Conservation (phyloP, 2,888 invertebrate genomes). For the Capitulum mitella region DNA sequence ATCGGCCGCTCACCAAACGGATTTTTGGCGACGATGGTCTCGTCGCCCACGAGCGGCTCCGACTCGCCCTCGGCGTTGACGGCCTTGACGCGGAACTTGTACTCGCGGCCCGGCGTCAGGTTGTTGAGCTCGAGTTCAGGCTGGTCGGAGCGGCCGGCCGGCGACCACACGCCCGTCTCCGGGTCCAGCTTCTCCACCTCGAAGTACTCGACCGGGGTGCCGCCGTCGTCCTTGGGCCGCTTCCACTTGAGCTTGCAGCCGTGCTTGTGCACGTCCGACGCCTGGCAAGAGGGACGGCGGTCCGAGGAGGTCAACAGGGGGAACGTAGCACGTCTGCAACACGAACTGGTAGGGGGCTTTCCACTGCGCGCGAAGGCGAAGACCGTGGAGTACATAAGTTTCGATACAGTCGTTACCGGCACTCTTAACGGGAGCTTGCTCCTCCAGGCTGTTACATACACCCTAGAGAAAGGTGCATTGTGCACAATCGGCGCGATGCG, state of each 20-base stretch:
- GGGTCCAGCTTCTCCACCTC: slow-evolving; percentile 92
- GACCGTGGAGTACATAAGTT: too few species aligned
- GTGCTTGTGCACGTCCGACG: slow-evolving; percentile 81
- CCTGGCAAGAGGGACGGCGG: too few species aligned
- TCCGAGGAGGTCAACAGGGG: too few species aligned
- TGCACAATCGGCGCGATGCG: too few species aligned
- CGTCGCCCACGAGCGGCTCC: slow-evolving; percentile 77
- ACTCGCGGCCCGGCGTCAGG: slow-evolving; percentile 82
- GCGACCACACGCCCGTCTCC: slow-evolving; percentile 80
- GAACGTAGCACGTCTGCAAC: too few species aligned
- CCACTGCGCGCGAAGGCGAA: too few species aligned
- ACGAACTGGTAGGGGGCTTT: too few species aligned
- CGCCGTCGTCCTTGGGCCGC: slow-evolving; percentile 88
- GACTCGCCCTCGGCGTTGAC: slow-evolving; percentile 95
- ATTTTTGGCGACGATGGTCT: slow-evolving; percentile 89
- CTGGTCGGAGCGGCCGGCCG: slow-evolving; percentile 65
- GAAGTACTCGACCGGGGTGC: slow-evolving; percentile 89
- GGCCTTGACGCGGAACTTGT: slow-evolving; percentile 91
- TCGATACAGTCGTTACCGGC: too few species aligned
- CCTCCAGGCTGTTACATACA: too few species aligned
- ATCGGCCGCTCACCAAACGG: slow-evolving; percentile 71
- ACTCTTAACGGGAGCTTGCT: too few species aligned
- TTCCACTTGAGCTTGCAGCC: slow-evolving; percentile 94
- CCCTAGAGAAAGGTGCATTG: too few species aligned
- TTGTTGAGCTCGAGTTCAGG: slow-evolving; percentile 70